Conservation (phyloP, 2,113 vertebrate genomes). For the Calonectris borealis region DNA sequence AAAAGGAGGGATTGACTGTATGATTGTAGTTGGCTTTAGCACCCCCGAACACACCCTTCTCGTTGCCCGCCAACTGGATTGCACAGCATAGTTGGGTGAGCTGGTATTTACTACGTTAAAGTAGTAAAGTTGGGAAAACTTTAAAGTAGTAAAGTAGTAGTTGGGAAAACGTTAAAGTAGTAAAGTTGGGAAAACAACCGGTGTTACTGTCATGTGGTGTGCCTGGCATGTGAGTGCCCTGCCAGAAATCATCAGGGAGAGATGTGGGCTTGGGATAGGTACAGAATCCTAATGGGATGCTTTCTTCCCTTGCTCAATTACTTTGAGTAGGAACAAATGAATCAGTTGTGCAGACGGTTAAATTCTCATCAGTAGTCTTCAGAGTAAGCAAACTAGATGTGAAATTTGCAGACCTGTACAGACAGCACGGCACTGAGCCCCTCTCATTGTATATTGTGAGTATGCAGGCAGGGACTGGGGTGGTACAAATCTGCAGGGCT, state of each 20-base stretch:
- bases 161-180: too few relatives aligned
- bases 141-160: too few relatives aligned
- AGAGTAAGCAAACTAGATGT: not conserved
- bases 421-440: not conserved
- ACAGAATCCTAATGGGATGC: not conserved
- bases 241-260: fast-evolving
- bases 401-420: not conserved
- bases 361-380: not conserved
- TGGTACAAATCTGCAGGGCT: not conserved
- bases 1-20: not conserved
- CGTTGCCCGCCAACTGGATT: not conserved
- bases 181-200: not conserved
- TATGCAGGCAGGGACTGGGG: not conserved
- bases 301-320: not conserved
- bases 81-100: not conserved
- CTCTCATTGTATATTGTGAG: not conserved
- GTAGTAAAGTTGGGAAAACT: too few relatives aligned
- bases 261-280: not conserved
- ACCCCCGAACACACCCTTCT: not conserved
- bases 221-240: not conserved
- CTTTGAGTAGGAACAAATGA: not conserved
- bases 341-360: not conserved
- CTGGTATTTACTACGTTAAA: fast-evolving
- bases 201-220: not conserved
- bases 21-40: not conserved